Conservation (phyloP, 2,113 vertebrate species). For the Bostrychus sinensis region DNA sequence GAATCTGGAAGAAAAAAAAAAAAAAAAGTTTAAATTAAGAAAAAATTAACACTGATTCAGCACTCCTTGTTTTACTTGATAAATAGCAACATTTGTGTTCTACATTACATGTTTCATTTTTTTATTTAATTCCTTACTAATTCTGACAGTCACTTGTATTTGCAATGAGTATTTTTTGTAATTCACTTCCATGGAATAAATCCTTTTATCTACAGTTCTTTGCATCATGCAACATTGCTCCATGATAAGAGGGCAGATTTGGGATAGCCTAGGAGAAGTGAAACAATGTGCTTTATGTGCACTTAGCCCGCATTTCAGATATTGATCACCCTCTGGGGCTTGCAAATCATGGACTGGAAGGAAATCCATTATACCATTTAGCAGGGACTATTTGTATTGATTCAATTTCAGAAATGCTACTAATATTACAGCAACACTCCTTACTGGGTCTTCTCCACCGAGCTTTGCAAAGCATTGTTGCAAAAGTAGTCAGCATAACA, state of each 20-base stretch:
- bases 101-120: too few relatives aligned
- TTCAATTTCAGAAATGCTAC: constrained; percentile 70
- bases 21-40: background rate
- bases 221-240: constrained; percentile 31
- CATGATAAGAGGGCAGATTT: constrained; percentile 39
- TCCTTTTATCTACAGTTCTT: constrained; percentile 11
- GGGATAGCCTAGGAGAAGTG: constrained; percentile 48
- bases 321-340: constrained; percentile 77
- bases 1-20: constrained; percentile 80
- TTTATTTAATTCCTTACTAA: too few relatives aligned
- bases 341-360: constrained; percentile 62
- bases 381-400: constrained; percentile 75
- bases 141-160: too few relatives aligned
- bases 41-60: background rate
- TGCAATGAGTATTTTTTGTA: background rate
- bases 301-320: constrained; percentile 76
- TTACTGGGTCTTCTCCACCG: constrained; percentile 54
- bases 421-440: constrained; percentile 70
- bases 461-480: constrained; percentile 48
- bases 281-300: constrained; percentile 70
- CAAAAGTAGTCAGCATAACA: constrained; percentile 45
- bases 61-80: constrained; percentile 6
- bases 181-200: constrained; percentile 10
- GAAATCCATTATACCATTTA: constrained; percentile 81
- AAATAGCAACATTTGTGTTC: constrained; percentile 9